phyloP scores from a whole-genome alignment of 2,797 vertebrate species.

The Calcarius lapponicus region DNA sequence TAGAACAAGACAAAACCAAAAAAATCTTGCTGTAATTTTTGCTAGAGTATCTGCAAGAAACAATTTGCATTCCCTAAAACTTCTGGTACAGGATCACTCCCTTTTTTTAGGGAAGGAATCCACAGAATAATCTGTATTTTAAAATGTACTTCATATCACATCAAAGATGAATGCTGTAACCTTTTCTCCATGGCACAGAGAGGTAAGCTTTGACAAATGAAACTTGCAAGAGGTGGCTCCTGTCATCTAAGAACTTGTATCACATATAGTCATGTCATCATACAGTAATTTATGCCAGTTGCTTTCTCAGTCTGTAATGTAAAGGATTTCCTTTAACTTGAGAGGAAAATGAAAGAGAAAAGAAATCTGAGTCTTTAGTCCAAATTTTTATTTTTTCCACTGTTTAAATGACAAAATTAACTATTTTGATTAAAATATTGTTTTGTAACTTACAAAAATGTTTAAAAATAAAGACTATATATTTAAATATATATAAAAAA shows the following conservation, averaged over 20 bases:
- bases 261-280: neutral
- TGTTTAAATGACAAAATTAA: neutral
- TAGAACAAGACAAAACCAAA: neutral
- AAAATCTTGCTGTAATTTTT: neutral
- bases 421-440: neutral
- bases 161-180: slow-evolving; percentile 43
- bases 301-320: neutral
- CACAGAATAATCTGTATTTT: neutral
- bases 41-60: neutral
- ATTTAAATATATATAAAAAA: neutral
- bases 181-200: slow-evolving; percentile 38
- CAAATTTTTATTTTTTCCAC: neutral
- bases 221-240: slow-evolving; percentile 25
- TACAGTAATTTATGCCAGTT: slow-evolving; percentile 21
- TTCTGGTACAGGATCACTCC: neutral
- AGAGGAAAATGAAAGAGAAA: neutral
- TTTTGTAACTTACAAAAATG: neutral
- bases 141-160: neutral
- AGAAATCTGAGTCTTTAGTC: neutral
- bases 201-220: slow-evolving; percentile 45
- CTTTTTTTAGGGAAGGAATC: neutral
- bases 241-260: slow-evolving; percentile 46
- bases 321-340: neutral
- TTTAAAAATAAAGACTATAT: neutral
- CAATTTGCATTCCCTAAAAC: neutral